Base-by-base conservation (phyloP, 2,888 invertebrate genomes). In the Yponomeuta sedellus region DNA sequence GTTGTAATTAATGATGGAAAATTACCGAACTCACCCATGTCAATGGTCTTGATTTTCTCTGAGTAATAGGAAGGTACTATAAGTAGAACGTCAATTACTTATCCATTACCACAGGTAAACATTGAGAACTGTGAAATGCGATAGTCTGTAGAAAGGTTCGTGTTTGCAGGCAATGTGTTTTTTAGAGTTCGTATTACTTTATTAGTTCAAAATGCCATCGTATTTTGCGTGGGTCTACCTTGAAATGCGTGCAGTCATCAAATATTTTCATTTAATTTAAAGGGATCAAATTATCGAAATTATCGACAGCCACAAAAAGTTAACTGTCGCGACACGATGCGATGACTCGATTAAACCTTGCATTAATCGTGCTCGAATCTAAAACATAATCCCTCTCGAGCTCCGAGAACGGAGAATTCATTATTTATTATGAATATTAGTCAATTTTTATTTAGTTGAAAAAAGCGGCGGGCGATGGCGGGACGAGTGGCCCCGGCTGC, bases 371-470 rank as follows among this genome's bases (percentile, higher is more conserved):
- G 73, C 75, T 71, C 81, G 82, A 83, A 89, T 88, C 86, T 86
- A 82, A 78, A 78, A 76, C 78, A 79, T 83, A 82, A 84, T 88
- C 83, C 83, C 76, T 71, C 75, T 69, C 71, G 73, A 73, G 77
- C 77, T 82, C 81, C 82, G 84, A 86, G 86, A 87, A 81, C 80
- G 80, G 80, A 82, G 85, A 85, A 83, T 88, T 88, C 88, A 91
- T 91, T 91, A 90, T 91, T 91, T 91, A 91, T 91, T 90, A 91
- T 88, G 91, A 89, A 91, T 91, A 90, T 91, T 91, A 91, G 91
- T 91, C 86, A 89, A 89, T 90, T 91, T 90, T 90, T 90, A 90
- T 91, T 88, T 89, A 86, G 88, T 87, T 85, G 83, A 90, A 91
- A 86, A 91, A 89, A 84, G 83, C 81, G 81, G 76, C 75, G 75